These are phyloP conservation scores for Plemyria rubiginata DNA, from an alignment of 2,888 invertebrate genomes.

Conservation along the genomic window DNA sequence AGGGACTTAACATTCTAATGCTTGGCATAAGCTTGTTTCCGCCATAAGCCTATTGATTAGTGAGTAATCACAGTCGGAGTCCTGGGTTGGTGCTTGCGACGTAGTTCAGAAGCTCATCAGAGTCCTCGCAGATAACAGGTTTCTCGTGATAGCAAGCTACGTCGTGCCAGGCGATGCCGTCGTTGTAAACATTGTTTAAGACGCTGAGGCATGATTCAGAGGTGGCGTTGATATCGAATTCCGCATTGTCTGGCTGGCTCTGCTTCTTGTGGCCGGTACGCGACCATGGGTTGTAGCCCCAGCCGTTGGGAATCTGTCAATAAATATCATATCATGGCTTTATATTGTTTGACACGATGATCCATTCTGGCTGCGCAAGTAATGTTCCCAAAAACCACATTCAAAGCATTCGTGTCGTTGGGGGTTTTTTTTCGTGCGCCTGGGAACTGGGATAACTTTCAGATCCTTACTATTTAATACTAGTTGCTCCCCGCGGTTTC, in stretches of 20 bases:
- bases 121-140: slow-evolving; percentile 95
- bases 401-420: background rate
- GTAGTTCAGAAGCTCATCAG: slow-evolving; percentile 94
- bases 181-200: slow-evolving; percentile 96
- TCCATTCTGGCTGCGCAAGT: slow-evolving; percentile 9
- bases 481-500: too few species aligned
- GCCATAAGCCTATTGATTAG: slow-evolving; percentile 10
- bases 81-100: slow-evolving; percentile 93
- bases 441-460: too few species aligned
- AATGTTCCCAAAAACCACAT: background rate
- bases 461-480: too few species aligned
- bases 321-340: background rate
- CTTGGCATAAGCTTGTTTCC: slow-evolving; percentile 13
- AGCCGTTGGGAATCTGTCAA: slow-evolving; percentile 86
- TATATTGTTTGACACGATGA: background rate
- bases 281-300: slow-evolving; percentile 95
- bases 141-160: slow-evolving; percentile 97
- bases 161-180: slow-evolving; percentile 97
- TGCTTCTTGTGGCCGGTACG: slow-evolving; percentile 95
- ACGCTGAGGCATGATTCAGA: slow-evolving; percentile 94
- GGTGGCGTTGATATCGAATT: slow-evolving; percentile 95
- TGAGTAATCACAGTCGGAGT: slow-evolving; percentile 88
- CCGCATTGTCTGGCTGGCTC: slow-evolving; percentile 95
- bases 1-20: slow-evolving; percentile 1
- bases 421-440: too few species aligned